These are phyloP conservation scores for Mesochorus sp. DNA, from an alignment of 2,888 invertebrate genomes.

Conservation along the genomic window DNA sequence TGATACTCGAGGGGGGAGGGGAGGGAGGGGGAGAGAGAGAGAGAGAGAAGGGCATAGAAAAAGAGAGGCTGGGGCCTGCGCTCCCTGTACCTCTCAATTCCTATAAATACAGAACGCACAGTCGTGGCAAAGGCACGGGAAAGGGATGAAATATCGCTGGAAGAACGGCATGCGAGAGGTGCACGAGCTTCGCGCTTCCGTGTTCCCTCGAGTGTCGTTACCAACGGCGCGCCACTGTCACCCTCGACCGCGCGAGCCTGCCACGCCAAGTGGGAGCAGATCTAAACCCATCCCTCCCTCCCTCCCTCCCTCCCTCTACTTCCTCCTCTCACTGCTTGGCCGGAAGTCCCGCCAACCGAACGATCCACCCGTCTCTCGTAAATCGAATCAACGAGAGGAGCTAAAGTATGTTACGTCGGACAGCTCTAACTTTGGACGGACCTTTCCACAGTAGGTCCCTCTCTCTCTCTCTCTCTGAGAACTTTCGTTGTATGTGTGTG, in stretches of 20 bases:
- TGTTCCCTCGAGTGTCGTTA: conserved; percentile 75
- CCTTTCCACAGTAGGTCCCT: conserved; percentile 1
- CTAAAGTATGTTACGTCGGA: conserved; percentile 64
- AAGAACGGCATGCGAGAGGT: conserved; percentile 50
- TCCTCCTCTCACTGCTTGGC: too few species aligned
- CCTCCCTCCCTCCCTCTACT: too few species aligned
- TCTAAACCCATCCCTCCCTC: conserved; percentile 9
- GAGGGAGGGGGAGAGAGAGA: conserved; percentile 16
- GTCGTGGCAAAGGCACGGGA: conserved; percentile 14
- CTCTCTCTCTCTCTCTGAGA: not conserved
- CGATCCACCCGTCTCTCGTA: conserved; percentile 63
- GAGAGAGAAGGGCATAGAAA: conserved; percentile 34
- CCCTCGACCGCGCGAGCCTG: conserved; percentile 40
- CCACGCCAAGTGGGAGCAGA: conserved; percentile 26
- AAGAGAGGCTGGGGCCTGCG: conserved; percentile 8
- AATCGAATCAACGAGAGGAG: conserved; percentile 75
- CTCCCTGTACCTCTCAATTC: conserved; percentile 53
- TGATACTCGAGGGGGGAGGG: too few species aligned
- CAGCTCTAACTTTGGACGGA: conserved; percentile 55
- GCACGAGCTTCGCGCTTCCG: conserved; percentile 49
- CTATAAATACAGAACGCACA: conserved; percentile 76
- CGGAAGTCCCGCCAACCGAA: conserved; percentile 26
- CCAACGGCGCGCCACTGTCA: conserved; percentile 68
- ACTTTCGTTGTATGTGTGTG: too few species aligned
- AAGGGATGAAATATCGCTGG: conserved; percentile 59